phyloP scores from a whole-genome alignment of 2,797 vertebrate species.

The Threskiornis aethiopicus region DNA sequence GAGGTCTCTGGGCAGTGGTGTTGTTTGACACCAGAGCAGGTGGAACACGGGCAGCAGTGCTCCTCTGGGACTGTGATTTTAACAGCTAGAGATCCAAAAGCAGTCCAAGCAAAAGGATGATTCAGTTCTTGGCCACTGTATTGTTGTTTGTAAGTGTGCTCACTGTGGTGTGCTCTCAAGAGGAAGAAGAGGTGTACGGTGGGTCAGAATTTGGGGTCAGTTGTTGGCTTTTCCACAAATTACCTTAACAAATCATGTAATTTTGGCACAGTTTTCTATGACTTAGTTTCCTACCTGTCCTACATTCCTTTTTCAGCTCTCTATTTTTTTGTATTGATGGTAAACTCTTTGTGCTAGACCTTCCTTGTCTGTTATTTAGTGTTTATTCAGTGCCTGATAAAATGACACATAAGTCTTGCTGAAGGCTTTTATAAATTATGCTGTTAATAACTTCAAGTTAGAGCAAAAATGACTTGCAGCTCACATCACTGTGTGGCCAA shows the following conservation, averaged over 20 bases:
- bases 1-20: neutral
- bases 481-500: neutral
- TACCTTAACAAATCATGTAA: neutral
- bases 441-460: constrained; percentile 2
- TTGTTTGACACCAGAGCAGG: neutral
- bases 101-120: neutral
- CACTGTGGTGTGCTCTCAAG: neutral
- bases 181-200: neutral
- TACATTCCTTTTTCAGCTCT: neutral
- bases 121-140: neutral
- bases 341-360: neutral
- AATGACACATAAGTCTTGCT: neutral
- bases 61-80: neutral
- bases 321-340: neutral
- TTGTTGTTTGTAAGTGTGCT: neutral
- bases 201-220: neutral
- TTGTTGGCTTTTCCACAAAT: neutral
- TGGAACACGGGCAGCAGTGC: neutral
- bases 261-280: neutral
- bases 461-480: neutral
- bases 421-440: constrained; percentile 17
- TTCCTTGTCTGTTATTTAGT: neutral
- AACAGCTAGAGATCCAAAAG: neutral
- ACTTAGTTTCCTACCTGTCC: neutral
- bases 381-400: neutral